These are phyloP conservation scores for Sycophaga agraensis DNA, from an alignment of 1,140 invertebrate species.

Conservation along the genomic window DNA sequence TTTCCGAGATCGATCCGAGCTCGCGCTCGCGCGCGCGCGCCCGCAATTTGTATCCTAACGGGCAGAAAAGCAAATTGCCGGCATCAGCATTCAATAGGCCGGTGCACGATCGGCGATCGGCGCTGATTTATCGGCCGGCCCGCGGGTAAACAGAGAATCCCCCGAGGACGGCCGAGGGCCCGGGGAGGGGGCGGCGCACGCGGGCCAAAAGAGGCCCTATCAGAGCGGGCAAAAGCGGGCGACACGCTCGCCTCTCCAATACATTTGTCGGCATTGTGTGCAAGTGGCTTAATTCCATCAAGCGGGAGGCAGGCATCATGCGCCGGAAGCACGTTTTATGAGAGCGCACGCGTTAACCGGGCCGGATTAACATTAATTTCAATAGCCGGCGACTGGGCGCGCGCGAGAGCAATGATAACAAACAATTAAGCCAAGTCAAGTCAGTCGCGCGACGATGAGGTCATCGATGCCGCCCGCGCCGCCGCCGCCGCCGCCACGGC, in stretches of 20 bases:
- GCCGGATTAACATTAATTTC: slow-evolving; percentile 59
- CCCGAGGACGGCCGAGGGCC: neutral
- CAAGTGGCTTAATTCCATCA: slow-evolving; percentile 56
- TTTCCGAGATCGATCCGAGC: slow-evolving; percentile 6
- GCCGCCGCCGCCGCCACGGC: neutral
- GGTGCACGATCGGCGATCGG: neutral
- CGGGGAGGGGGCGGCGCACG: neutral
- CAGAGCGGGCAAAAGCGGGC: too few relatives aligned
- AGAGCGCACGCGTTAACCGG: slow-evolving; percentile 50
- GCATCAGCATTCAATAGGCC: slow-evolving; percentile 2
- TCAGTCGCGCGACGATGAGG: slow-evolving; percentile 50
- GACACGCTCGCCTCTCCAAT: slow-evolving; percentile 11
- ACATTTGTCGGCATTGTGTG: slow-evolving; percentile 26
- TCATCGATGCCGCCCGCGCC: slow-evolving; percentile 55
- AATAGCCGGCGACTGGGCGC: slow-evolving; percentile 52
- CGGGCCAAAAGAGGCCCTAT: too few relatives aligned
- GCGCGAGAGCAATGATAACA: slow-evolving; percentile 55
- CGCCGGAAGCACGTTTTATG: slow-evolving; percentile 57
- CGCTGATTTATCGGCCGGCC: neutral
- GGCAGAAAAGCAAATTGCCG: slow-evolving; percentile 1
- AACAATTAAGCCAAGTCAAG: slow-evolving; percentile 55
- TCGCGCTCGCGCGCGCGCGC: too few relatives aligned
- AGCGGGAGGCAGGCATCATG: slow-evolving; percentile 37
- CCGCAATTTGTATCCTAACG: neutral
- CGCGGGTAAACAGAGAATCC: neutral